Percentiles rank a stretch among this genome's conserved stretches.
Evolutionary conservation across 64 coral and sea anemone species (phyloP).

Genomic region (Trachythela sp.): DNA sequence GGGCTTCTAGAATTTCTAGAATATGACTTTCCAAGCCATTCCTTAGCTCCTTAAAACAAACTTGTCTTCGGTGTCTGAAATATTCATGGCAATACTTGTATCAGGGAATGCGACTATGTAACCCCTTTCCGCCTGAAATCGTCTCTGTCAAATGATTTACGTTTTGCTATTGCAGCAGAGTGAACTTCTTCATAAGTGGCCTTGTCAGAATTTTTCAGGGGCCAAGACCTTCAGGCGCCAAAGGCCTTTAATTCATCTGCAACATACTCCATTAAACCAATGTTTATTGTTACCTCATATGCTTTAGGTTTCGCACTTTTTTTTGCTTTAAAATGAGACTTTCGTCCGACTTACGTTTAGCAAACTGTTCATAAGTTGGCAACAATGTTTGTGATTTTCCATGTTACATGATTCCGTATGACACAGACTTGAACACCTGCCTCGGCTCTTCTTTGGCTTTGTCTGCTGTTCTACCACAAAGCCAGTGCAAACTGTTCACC

Average conservation of each 20-base stretch:
- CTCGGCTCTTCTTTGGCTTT: background rate
- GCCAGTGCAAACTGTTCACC: too few species aligned
- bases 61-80: conserved; percentile 39
- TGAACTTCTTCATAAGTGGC: conserved; percentile 32
- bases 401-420: background rate
- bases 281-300: conserved; percentile 39
- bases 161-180: conserved; percentile 47
- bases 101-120: conserved; percentile 52
- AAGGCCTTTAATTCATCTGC: conserved; percentile 24
- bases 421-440: background rate
- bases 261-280: conserved; percentile 53
- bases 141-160: conserved; percentile 38
- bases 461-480: too few species aligned
- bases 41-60: conserved; percentile 52
- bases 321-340: background rate
- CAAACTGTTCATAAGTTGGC: background rate
- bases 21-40: conserved; percentile 42
- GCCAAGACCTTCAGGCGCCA: conserved; percentile 27
- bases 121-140: conserved; percentile 49
- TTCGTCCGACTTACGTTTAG: background rate
- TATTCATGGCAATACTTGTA: conserved; percentile 45
- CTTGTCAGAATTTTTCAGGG: conserved; percentile 23
- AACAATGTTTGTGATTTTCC: background rate
- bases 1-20: conserved; percentile 37
- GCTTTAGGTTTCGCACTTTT: background rate